Base-by-base conservation (phyloP, 1,140 invertebrate species). In the Ruditapes philippinarum region DNA sequence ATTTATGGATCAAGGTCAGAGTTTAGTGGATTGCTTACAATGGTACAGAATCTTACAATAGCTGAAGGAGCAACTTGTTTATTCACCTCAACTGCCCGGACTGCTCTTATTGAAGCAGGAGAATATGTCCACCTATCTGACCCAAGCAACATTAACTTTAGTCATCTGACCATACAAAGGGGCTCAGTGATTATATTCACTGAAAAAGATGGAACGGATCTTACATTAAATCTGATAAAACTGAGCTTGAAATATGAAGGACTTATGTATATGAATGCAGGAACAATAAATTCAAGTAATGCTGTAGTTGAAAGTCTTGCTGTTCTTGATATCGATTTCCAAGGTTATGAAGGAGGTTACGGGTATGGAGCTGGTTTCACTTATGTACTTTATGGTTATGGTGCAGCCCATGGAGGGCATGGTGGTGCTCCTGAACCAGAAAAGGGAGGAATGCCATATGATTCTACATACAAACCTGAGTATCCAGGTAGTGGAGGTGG, bases 351-450 rank as follows among this genome's bases (percentile, higher is more conserved):
- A 14, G 54, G 78, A 38, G 54, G 90, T 65, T 60, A 45, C 45
- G 92, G 91, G 17, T 88, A 90, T 60, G 92, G 92, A 12, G 60
- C 57, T 42, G 92, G 90, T 25, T 78, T 17, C 28, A 91, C 92
- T 12, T 74, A 83, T 33, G 60, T 60, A 28, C 57, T 33, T 1
- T 51, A 83, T 28, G 93, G 92, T 42, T 91, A 90, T 85, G 93
- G 93, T 38, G 93, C 82, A 57, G 90, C 92, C 14, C 93, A 94
- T 79, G 93, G 93, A 45, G 93, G 93, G 14, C 93, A 94, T 85
- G 93, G 93, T 31, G 93, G 93, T 17, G 93, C 92, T 31, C 89
- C 87, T n/a, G 74, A 89, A 31, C 90, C 89, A 70, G 33, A 81
- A 3, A 84, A 49, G 22, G 92, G 92, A 57, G 93, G 93, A 73